Evolutionary conservation across 2,888 invertebrate genomes (phyloP).

Genomic region (Pollenia amentaria): DNA sequence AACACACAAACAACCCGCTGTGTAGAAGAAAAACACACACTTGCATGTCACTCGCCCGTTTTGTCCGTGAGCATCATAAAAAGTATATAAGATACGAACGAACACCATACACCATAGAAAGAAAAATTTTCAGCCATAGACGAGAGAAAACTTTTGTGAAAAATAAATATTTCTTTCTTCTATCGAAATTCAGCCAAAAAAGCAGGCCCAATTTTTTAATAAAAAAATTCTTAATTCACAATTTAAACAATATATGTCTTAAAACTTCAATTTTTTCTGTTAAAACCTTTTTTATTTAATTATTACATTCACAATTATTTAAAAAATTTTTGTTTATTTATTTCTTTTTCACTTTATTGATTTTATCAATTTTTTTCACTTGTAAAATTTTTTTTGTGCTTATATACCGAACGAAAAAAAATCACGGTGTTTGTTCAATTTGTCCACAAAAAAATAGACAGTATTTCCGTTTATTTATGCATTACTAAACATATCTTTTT

Average conservation of each 20-base stretch:
- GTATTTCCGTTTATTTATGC: conserved; percentile 9
- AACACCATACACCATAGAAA: conserved; percentile 59
- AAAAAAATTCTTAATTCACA: conserved; percentile 51
- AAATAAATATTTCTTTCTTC: conserved; percentile 70
- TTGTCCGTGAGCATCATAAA: conserved; percentile 68
- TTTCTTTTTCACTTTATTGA: conserved; percentile 56
- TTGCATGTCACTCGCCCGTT: conserved; percentile 69
- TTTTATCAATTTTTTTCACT: conserved; percentile 60
- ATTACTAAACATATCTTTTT: not conserved
- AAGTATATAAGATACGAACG: conserved; percentile 67
- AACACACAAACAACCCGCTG: conserved; percentile 57
- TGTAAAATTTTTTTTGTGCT: conserved; percentile 44
- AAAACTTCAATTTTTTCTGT: conserved; percentile 56
- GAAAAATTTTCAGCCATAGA: conserved; percentile 67
- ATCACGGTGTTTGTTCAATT: conserved; percentile 19
- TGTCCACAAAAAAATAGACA: conserved; percentile 26
- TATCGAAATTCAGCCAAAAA: conserved; percentile 68
- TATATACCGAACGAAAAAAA: conserved; percentile 18
- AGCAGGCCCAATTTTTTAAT: conserved; percentile 38
- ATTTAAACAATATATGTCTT: conserved; percentile 11
- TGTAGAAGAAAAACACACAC: conserved; percentile 58
- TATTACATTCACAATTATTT: conserved; percentile 18
- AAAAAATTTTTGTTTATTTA: conserved; percentile 32
- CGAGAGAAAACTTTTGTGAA: conserved; percentile 73
- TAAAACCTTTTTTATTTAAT: conserved; percentile 25